These are phyloP conservation scores for Urocynchramus pylzowi DNA, from an alignment of 2,113 vertebrate genomes.

Conservation along the genomic window DNA sequence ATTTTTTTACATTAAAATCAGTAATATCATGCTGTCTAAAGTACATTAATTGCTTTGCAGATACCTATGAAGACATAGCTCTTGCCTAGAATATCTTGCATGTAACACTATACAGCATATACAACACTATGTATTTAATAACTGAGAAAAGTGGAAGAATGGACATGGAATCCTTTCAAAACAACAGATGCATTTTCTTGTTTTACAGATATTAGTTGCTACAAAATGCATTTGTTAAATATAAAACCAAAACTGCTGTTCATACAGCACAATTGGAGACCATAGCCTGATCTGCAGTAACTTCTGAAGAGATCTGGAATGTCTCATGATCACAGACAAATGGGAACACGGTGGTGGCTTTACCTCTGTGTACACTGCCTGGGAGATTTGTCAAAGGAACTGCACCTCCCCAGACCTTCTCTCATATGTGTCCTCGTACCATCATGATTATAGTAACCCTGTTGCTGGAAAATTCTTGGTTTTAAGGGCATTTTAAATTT, in stretches of 20 bases:
- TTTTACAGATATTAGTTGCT: not conserved
- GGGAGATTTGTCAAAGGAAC: not conserved
- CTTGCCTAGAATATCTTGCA: not conserved
- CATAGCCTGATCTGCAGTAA: not conserved
- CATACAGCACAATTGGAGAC: not conserved
- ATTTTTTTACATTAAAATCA: not conserved
- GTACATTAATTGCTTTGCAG: not conserved
- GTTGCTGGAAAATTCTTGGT: not conserved
- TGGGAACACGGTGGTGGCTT: not conserved
- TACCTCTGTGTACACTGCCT: not conserved
- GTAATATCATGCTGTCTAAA: not conserved
- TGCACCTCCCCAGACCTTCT: not conserved
- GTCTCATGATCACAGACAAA: not conserved
- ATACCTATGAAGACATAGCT: not conserved
- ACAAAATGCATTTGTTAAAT: not conserved
- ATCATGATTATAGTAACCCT: not conserved
- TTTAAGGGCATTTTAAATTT: not conserved
- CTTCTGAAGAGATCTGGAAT: not conserved
- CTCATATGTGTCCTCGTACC: not conserved
- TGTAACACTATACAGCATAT: not conserved
- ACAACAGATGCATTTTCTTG: not conserved
- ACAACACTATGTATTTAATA: not conserved
- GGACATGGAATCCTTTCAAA: not conserved
- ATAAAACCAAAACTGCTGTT: not conserved
- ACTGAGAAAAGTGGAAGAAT: not conserved